phyloP scores from a whole-genome alignment of 2,888 invertebrate species.

The Chymomyza fuscimana region DNA sequence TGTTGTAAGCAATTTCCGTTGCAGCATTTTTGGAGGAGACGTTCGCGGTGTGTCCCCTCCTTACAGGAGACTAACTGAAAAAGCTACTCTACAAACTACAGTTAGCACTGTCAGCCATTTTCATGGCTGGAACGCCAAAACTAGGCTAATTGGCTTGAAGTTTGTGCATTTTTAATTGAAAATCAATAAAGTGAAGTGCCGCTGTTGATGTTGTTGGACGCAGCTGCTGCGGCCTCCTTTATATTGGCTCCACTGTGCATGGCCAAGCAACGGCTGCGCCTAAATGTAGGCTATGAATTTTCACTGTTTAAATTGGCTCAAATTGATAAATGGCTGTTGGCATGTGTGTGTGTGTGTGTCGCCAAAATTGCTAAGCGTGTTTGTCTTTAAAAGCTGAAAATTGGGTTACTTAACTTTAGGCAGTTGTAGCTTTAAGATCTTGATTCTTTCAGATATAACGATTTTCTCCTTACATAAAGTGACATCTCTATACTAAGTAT shows the following conservation, averaged over 20 bases:
- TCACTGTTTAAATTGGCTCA: slow-evolving; percentile 2
- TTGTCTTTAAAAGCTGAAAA: background rate
- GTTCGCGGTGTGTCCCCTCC: background rate
- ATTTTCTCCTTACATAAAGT: too few species aligned
- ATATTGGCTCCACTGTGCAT: background rate
- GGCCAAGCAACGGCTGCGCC: slow-evolving; percentile 23
- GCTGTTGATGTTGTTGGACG: slow-evolving; percentile 16
- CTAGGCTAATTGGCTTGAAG: slow-evolving; percentile 69
- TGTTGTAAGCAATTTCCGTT: slow-evolving; percentile 72
- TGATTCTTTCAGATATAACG: too few species aligned
- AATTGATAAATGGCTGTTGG: background rate
- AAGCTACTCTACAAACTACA: too few species aligned
- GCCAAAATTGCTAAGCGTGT: background rate
- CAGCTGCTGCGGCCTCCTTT: background rate
- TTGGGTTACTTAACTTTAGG: background rate
- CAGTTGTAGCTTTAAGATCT: too few species aligned
- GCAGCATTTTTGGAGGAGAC: slow-evolving; percentile 40
- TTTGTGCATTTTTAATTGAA: slow-evolving; percentile 73
- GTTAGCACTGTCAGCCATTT: background rate
- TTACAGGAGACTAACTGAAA: background rate
- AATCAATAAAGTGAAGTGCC: slow-evolving; percentile 62
- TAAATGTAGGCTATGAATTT: slow-evolving; percentile 14
- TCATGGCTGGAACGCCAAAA: slow-evolving; percentile 33
- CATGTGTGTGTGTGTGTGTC: slow-evolving; percentile 13
- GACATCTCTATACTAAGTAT: too few species aligned